phyloP scores from a whole-genome alignment of 1,140 invertebrate genomes.

The Chironomus tepperi region DNA sequence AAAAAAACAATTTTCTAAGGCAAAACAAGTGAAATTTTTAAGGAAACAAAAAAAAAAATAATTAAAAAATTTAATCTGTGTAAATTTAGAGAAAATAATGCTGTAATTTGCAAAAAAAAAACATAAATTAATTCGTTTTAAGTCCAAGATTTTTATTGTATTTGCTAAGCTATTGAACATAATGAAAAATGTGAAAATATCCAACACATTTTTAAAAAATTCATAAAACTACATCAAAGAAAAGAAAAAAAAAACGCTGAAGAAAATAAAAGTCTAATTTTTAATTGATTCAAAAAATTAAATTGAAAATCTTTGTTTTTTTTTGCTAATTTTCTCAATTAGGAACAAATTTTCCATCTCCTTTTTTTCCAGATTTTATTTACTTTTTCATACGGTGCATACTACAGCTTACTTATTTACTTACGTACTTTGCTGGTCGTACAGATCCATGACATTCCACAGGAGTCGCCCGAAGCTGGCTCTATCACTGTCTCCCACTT shows the following conservation, averaged over 20 bases:
- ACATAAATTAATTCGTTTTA: slow-evolving; percentile 14
- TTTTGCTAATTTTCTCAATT: too few species aligned
- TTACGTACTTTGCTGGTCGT: too few species aligned
- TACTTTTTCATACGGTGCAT: too few species aligned
- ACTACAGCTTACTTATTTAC: too few species aligned
- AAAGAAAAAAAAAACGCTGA: not conserved
- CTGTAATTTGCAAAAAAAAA: slow-evolving; percentile 8
- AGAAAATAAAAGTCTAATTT: not conserved
- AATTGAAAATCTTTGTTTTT: not conserved
- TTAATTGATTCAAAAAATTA: not conserved
- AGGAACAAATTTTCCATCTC: too few species aligned
- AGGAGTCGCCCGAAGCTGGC: too few species aligned
- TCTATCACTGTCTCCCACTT: too few species aligned
- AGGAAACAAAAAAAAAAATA: not conserved
- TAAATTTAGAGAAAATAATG: not conserved
- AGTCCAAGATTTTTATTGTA: slow-evolving; percentile 9
- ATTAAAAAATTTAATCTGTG: not conserved
- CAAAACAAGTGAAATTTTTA: not conserved
- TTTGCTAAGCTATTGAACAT: slow-evolving; percentile 5
- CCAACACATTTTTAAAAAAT: not conserved
- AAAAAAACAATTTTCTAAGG: too few species aligned
- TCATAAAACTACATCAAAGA: not conserved
- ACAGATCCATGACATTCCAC: too few species aligned
- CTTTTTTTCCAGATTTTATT: too few species aligned
- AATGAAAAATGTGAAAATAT: not conserved